A percentile compares a stretch with the other conserved stretches of the same genome.
Evolutionary conservation across 2,113 vertebrate genomes (phyloP).

Genomic region (Mungos mungo): DNA sequence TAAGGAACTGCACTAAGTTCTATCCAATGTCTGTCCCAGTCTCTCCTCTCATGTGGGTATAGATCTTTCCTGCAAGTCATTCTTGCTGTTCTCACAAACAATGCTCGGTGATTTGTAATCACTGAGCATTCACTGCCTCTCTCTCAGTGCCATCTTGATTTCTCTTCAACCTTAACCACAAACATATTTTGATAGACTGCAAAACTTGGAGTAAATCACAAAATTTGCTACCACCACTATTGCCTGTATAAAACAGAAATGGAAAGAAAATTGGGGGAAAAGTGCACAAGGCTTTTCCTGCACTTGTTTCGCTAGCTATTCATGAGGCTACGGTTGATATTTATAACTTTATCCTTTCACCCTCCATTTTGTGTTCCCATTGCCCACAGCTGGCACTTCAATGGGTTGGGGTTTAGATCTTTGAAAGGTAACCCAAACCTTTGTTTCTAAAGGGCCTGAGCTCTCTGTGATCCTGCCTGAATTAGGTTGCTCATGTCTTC

Average conservation of each 20-base stretch:
- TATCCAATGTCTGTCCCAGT: background rate
- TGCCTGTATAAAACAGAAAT: background rate
- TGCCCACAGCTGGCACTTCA: background rate
- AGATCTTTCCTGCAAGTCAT: background rate
- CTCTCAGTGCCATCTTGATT: background rate
- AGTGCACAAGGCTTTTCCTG: background rate
- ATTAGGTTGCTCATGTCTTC: background rate
- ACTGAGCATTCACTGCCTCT: background rate
- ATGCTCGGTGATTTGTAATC: constrained; percentile 11
- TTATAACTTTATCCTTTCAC: background rate
- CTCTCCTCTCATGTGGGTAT: background rate
- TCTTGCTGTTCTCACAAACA: background rate
- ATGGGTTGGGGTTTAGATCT: background rate
- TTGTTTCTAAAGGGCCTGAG: background rate
- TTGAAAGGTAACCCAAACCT: background rate
- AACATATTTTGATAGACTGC: background rate
- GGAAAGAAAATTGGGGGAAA: background rate
- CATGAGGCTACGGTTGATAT: background rate
- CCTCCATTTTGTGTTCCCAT: background rate
- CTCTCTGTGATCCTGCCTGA: background rate
- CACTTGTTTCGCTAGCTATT: background rate
- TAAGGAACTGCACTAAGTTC: background rate
- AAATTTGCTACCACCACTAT: background rate
- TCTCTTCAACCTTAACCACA: constrained; percentile 7
- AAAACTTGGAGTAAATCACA: constrained; percentile 1